These are phyloP conservation scores for Etia nguti DNA, from an alignment of 2,113 vertebrate species.

Conservation along the genomic window DNA sequence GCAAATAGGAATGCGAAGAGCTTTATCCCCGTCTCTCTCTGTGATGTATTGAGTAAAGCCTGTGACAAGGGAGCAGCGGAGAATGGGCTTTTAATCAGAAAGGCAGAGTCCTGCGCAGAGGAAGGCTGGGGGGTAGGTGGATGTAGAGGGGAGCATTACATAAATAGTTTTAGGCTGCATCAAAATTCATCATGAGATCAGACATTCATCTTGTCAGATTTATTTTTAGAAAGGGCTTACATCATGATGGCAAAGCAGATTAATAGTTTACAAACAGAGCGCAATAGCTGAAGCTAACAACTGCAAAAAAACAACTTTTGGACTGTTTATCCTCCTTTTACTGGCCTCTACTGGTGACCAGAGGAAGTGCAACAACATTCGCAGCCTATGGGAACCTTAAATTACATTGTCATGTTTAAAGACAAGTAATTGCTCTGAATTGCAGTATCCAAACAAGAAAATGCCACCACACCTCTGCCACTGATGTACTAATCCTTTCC, in stretches of 20 bases:
- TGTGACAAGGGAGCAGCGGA: background rate
- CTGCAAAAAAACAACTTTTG: background rate
- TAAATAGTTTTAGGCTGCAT: conserved; percentile 53
- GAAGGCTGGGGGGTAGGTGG: background rate
- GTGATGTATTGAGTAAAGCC: conserved; percentile 39
- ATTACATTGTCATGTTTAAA: background rate
- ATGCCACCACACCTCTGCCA: background rate
- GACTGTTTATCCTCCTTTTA: background rate
- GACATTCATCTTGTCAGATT: conserved; percentile 47
- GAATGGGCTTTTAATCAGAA: conserved; percentile 47
- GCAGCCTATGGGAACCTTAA: background rate
- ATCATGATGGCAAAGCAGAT: conserved; percentile 33
- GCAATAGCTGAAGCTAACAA: conserved; percentile 17
- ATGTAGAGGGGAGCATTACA: conserved; percentile 24
- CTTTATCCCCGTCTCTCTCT: conserved; percentile 1
- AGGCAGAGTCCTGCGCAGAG: conserved; percentile 8
- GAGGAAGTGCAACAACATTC: background rate
- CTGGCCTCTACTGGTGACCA: background rate
- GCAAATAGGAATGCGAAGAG: conserved; percentile 1
- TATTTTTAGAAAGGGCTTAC: conserved; percentile 61
- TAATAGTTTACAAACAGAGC: conserved; percentile 12
- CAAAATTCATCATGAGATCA: conserved; percentile 44
- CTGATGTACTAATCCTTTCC: background rate
- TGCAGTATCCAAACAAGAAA: background rate
- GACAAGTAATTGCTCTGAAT: background rate